These are phyloP conservation scores for Chesias legatella DNA, from an alignment of 2,888 invertebrate species.

Conservation along the genomic window DNA sequence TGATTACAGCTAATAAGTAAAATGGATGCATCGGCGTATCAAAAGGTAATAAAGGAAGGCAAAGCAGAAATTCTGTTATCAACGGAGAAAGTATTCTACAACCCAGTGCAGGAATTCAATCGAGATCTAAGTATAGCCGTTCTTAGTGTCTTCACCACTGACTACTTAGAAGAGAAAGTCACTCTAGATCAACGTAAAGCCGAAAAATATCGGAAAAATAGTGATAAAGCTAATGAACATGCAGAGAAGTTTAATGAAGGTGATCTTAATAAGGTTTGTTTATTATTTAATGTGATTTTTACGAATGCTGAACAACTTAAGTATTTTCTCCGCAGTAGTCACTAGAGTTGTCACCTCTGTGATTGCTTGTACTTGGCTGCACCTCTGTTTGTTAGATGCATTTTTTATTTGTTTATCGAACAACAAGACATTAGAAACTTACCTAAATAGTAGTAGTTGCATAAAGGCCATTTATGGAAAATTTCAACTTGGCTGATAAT, in stretches of 20 bases:
- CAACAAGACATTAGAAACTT: no score
- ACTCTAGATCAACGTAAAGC: slow-evolving; percentile 36
- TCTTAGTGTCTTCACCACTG: slow-evolving; percentile 83
- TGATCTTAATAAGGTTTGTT: slow-evolving; percentile 27
- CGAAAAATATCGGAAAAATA: no score
- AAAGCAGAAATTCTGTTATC: slow-evolving; percentile 86
- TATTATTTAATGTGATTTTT: no score
- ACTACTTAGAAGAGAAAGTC: slow-evolving; percentile 56
- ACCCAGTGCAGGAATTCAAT: slow-evolving; percentile 99
- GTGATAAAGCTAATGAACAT: slow-evolving; percentile 6
- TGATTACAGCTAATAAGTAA: slow-evolving; percentile 41
- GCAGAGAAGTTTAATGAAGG: slow-evolving; percentile 21
- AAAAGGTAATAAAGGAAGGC: slow-evolving; percentile 84
- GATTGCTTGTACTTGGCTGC: no score
- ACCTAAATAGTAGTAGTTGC: no score
- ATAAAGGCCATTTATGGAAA: no score
- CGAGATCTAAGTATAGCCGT: slow-evolving; percentile 93
- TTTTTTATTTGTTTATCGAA: no score
- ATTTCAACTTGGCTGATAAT: no score
- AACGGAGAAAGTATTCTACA: slow-evolving; percentile 94
- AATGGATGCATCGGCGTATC: slow-evolving; percentile 46
- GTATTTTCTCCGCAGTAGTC: no score
- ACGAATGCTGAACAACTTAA: no score
- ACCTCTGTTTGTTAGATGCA: no score
- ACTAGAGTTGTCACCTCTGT: no score